Evolutionary conservation across 2,113 vertebrate species (phyloP).

Genomic region (rat (Rattus norvegicus)): DNA sequence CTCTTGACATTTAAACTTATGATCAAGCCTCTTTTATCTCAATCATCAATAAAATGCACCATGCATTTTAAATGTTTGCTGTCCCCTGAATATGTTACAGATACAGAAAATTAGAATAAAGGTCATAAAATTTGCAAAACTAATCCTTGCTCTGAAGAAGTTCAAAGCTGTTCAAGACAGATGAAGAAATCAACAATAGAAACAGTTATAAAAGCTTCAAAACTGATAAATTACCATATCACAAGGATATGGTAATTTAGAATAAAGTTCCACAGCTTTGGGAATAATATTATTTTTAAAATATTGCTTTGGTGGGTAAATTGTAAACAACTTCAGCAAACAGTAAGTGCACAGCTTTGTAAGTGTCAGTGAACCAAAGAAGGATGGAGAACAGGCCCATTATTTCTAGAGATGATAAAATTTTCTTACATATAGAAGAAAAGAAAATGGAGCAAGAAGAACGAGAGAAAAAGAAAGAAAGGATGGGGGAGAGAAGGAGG

Average conservation of each 20-base stretch:
- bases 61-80: slow-evolving; percentile 30
- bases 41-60: slow-evolving; percentile 7
- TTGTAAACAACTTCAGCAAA: neutral
- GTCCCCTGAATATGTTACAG: neutral
- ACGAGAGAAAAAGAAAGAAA: rapidly evolving
- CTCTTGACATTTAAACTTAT: neutral
- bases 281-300: neutral
- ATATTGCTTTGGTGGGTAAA: neutral
- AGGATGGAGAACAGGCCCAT: neutral
- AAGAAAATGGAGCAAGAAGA: neutral
- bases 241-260: neutral
- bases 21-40: neutral
- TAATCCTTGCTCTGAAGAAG: neutral
- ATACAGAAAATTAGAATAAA: neutral
- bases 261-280: neutral
- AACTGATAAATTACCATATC: neutral
- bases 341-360: neutral
- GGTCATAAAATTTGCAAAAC: slow-evolving; percentile 39
- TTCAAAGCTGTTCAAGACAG: slow-evolving; percentile 16
- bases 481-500: no score
- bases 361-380: neutral
- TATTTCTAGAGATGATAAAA: neutral
- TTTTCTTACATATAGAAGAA: neutral
- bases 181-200: neutral
- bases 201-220: neutral